Base-by-base conservation (phyloP, 2,888 invertebrate species). In the Allygus modestus region DNA sequence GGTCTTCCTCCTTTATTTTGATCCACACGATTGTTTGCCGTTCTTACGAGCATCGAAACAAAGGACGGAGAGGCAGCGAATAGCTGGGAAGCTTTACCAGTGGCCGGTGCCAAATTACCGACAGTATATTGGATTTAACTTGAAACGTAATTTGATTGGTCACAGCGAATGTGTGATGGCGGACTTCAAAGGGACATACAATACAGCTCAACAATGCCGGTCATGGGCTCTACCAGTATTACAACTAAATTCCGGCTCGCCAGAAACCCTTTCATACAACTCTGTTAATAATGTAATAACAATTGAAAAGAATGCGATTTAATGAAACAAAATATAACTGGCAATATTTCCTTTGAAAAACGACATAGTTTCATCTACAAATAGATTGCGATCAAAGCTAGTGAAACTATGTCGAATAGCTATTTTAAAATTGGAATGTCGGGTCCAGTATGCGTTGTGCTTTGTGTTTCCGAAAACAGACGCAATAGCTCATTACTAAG, bases 81-180 rank as follows among this genome's bases (percentile, higher is more conserved):
- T 28, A 2, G 65, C 28, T 28, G 17, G 69, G 71, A 37, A 41
- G 71, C 71, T 71, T 41, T 37, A 37, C 37, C n/a, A 71, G 71
- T 41, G 71, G 23, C 37, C 37, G 37, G 71, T 28, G 20, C 71
- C 71, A 71, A 71, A 71, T 71, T 71, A 71, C 71, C 31, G 71
- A 31, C 71, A 71, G 71, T 71, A 41, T 71, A 71, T 71, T 71
- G 71, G 71, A 71, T 71, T 71, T 71, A 71, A 71, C 71, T 71
- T 71, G 71, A 71, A 71, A 71, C 71, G 71, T 71, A 71, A 71
- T 71, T 71, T 71, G 71, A 71, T 71, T 71, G 71, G 71, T 71
- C 71, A 31, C 37, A 33, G 71, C 31, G 71, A 71, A 71, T 71
- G 71, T 71, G 71, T 71, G 37, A 71, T 71, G 71, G 71, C 71